A percentile compares a stretch with the other conserved stretches of the same genome.
phyloP scores from a whole-genome alignment of 1,140 invertebrate genomes.

The Paralvinella palmiformis region DNA sequence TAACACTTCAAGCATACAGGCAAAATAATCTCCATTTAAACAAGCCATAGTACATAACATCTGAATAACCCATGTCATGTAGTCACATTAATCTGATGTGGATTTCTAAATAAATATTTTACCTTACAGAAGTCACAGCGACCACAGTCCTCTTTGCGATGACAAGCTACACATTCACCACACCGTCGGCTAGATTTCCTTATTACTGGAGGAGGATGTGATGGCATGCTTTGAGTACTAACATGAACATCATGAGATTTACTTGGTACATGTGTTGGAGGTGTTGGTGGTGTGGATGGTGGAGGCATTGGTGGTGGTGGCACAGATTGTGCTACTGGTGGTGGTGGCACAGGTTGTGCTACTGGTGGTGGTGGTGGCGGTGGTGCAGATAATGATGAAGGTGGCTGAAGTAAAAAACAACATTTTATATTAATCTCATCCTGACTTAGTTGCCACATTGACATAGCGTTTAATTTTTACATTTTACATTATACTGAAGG shows the following conservation, averaged over 20 bases:
- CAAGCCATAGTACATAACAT: background rate
- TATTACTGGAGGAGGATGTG: conserved; percentile 1
- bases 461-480: too few relatives aligned
- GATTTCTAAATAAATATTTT: background rate
- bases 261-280: background rate
- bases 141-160: conserved; percentile 75
- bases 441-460: background rate
- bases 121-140: conserved; percentile 72
- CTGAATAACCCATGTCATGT: background rate
- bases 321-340: background rate
- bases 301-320: background rate
- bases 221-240: background rate
- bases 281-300: background rate
- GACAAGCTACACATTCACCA: conserved; percentile 76
- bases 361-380: conserved; percentile 29
- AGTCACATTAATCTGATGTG: background rate
- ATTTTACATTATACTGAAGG: too few relatives aligned
- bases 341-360: conserved; percentile 30
- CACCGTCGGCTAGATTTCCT: conserved; percentile 57
- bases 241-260: background rate
- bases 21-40: background rate
- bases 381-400: conserved; percentile 29
- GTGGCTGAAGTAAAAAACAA: background rate
- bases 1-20: background rate
- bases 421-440: background rate